Evolutionary conservation across 1,140 invertebrate species (phyloP), one percentile per base, ranked within the genome.

Genomic region (Drosophila simulans): DNA sequence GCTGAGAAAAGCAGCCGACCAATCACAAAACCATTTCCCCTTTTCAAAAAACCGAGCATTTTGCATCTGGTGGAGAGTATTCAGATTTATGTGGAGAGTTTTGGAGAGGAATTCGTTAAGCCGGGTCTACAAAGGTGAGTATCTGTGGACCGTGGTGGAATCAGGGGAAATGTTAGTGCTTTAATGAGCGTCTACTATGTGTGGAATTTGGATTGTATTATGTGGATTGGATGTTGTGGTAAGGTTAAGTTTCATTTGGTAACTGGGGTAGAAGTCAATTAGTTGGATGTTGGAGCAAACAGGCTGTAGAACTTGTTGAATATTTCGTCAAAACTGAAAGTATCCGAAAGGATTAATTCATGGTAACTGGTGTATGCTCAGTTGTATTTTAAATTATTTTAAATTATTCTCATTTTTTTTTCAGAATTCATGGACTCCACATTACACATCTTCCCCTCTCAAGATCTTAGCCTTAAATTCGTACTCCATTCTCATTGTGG

Each of bases 1-100:
- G 31, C 39, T 45, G 35, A 70, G 34, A 49, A 49, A 22, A 15
- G 46, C 22, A 17, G 69, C 83, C 83, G 79, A 86, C 83, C 83
- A 86, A 86, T 88, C 52, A 39, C 45, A 69, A 37, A n/a, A 11
- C 20, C 11, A 22, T 49, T 77, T 60, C 64, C 62, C 79, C 78
- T 72, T 49, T 52, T 52, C 15, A 17, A 65, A 73, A 74, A 65
- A 53, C 60, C 72, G 71, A 75, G n/a, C 39, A 20, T 15, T 35
- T 27, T 46, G 72, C 52, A 53, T 42, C 25, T 40, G 55, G 59
- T 55, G 43, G 70, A 75, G 27, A 74, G 20, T 35, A 15, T 31
- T 45, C 20, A 37, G 20, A 52, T 52, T 58, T 72, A 7, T 42
- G 35, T 49, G 55, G 39, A 72, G 55, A 60, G 39, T 20, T 46